Conservation (phyloP, 2,888 invertebrate genomes). For the Chloroclystis v-ata region DNA sequence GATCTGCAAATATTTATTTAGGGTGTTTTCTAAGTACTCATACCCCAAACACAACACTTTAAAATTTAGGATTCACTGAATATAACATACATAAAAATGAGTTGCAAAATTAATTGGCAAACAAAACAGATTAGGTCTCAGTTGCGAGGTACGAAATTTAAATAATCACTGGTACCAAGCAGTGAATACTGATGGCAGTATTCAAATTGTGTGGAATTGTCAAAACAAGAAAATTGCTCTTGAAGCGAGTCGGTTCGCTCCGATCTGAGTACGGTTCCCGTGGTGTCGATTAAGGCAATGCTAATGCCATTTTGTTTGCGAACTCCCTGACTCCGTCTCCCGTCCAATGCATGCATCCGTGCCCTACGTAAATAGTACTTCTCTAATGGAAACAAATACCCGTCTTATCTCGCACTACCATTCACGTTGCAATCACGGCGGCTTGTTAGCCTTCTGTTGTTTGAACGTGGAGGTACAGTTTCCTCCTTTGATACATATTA, state of each 20-base stretch:
- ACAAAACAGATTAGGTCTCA: slow-evolving; percentile 57
- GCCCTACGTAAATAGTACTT: slow-evolving; percentile 46
- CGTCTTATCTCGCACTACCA: slow-evolving; percentile 47
- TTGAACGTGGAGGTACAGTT: slow-evolving; percentile 9
- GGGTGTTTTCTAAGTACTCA: too few species aligned
- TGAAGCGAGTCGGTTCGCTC: slow-evolving; percentile 41
- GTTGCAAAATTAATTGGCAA: slow-evolving; percentile 54
- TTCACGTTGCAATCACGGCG: slow-evolving; percentile 41
- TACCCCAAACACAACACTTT: too few species aligned
- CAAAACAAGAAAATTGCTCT: slow-evolving; percentile 62
- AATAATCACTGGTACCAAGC: slow-evolving; percentile 58
- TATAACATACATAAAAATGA: slow-evolving; percentile 33
- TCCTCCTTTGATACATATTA: neutral
- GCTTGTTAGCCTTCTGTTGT: slow-evolving; percentile 23
- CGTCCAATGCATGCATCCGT: slow-evolving; percentile 45
- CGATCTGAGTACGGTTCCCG: slow-evolving; percentile 52
- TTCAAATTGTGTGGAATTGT: slow-evolving; percentile 61
- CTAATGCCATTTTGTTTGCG: slow-evolving; percentile 67
- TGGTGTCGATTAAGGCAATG: slow-evolving; percentile 67
- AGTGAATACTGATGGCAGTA: slow-evolving; percentile 59
- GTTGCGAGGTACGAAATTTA: slow-evolving; percentile 60
- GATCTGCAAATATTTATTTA: too few species aligned
- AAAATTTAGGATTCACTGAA: too few species aligned
- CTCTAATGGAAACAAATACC: slow-evolving; percentile 45
- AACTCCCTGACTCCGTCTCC: slow-evolving; percentile 53